Base-by-base conservation (phyloP, 2,888 invertebrate genomes). In the Spisula solida region DNA sequence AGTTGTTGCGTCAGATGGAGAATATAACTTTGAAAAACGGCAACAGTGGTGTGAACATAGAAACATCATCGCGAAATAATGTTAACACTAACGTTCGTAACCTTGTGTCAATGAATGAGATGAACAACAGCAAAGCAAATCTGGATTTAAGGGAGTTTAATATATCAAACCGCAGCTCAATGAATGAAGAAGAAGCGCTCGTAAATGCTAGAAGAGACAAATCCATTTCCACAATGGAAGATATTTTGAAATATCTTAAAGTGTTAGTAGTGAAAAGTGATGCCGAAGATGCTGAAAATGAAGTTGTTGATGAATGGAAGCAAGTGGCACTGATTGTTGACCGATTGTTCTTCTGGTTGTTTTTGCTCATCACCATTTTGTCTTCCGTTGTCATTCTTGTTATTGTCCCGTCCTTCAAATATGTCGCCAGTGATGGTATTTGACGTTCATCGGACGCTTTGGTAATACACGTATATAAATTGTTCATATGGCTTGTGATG, bases 291-390 rank as follows among this genome's bases (percentile, higher is more conserved):
- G 89, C 89, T 6, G 94, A 95, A 83, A 91, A 90, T 48, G 95
- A 95, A 25, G 92, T 96, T 25, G 93, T 94, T 66, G 95, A 95
- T 79, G 96, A 96, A 87, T 96, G 96, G 96, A 95, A 96, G 86
- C 95, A 95, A 88, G 95, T 96, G 56, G 96, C 96, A 0, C 91
- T 95, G 29, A 95, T 96, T 20, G 93, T 96, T 8, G 96, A 96
- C 86, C 91, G 96, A 25, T 91, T 96, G 55, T 93, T 96, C 90
- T 96, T 96, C 89, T 95, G 95, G 95, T 85, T 94, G 31, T 96
- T 96, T 90, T 90, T 96, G 82, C 51, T 94, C 16, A 92, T 94
- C 47, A 96, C 96, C 20, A 90, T 95, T 29, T 85, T 94, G 66
- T 94, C 95, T 31, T 94, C 95, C 8, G 78, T 95, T 10, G 87